Base-by-base conservation (phyloP, 1,140 invertebrate genomes). In the Acromyrmex heyeri region DNA sequence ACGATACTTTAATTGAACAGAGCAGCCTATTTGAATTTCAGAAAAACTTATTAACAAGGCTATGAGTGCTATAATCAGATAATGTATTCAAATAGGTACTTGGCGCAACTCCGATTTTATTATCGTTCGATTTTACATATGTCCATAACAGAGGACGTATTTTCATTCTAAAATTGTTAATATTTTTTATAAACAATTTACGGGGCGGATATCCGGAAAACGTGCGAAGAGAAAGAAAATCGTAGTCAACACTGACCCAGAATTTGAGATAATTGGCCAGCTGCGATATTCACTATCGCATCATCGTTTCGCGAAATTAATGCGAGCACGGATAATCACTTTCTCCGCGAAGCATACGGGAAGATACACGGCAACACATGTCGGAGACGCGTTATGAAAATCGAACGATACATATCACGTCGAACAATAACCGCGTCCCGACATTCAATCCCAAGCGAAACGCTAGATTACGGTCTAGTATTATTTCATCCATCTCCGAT, bases 391-490 rank as follows among this genome's bases (percentile, higher is more conserved):
- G 21, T 48, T 27, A 53, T 24, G 64, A 55, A 81, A 70, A 70
- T 57, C 14, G 64, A 59, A 30, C 34, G 48, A 73, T 24, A 34
- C 16, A 7, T 55, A 82, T 48, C 53, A 27, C 34, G 16, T 0
- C 14, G 53, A 24, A 44, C 21, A 50, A 18, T 48, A 70, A 59
- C 21, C 55, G 24, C n/a, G n/a, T 72, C 38, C 18, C 67, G 78
- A 18, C 70, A 50, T 83, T 38, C 24, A 48, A 30, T 61, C 50
- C 59, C 12, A 5, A 59, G 24, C 55, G 55, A 73, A 59, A 73
- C 78, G 78, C 69, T 73, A 73, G 7, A 34, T 83, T 83, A 62
- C 79, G 79, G 79, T 83, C 44, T 27, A 0, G 50, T 48, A 8
- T 38, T 73, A 83, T 83, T 61, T 75, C 57, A 50, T 21, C 18